Percentiles rank a stretch among this genome's conserved stretches.
These are phyloP conservation scores for Botrylloides violaceus DNA, from an alignment of 23 tunicate species.

Conservation along the genomic window DNA sequence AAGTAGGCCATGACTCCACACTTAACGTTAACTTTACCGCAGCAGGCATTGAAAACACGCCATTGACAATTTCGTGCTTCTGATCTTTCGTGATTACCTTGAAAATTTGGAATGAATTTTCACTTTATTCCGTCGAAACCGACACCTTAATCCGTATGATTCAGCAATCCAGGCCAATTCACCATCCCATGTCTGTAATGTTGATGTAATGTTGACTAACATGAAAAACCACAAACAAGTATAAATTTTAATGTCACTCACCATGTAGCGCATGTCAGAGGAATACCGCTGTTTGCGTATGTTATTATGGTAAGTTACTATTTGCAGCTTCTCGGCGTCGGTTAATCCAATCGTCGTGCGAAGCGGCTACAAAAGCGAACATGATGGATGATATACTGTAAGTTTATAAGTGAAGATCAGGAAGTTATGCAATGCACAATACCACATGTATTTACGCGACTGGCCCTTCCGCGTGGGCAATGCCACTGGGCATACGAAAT, in stretches of 20 bases:
- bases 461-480: too few species aligned
- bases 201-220: not conserved
- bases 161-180: slow-evolving; percentile 39
- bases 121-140: slow-evolving; percentile 32
- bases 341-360: not conserved
- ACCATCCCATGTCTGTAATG: slow-evolving; percentile 57
- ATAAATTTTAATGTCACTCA: slow-evolving; percentile 4
- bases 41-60: too few species aligned
- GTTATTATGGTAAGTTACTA: slow-evolving; percentile 38
- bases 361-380: not conserved
- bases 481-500: too few species aligned
- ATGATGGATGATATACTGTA: not conserved
- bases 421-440: too few species aligned
- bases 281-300: slow-evolving; percentile 29
- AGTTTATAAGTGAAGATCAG: too few species aligned
- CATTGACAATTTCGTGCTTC: too few species aligned
- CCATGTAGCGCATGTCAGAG: slow-evolving; percentile 62
- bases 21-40: too few species aligned
- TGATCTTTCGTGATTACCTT: not conserved
- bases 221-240: not conserved
- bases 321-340: slow-evolving; percentile 9
- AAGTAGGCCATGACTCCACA: too few species aligned
- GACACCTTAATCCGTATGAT: slow-evolving; percentile 45
- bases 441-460: too few species aligned
- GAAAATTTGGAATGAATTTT: slow-evolving; percentile 32